Conservation (phyloP, 2,113 vertebrate species). For the Bostrychus sinensis region DNA sequence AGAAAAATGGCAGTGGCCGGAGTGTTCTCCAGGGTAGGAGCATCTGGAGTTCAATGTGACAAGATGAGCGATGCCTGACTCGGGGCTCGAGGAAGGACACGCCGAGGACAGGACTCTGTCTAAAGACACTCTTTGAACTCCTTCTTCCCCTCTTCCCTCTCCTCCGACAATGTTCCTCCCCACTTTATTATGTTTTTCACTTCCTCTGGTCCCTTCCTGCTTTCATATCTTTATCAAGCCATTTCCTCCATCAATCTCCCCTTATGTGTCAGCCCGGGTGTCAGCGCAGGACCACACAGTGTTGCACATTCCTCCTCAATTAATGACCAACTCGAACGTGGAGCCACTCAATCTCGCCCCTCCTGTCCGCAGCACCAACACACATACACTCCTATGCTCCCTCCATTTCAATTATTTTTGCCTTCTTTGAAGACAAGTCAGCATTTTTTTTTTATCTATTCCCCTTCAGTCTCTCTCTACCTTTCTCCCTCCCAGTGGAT, state of each 20-base stretch:
- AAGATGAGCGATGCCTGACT: slow-evolving; percentile 98
- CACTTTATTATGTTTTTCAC: slow-evolving; percentile 74
- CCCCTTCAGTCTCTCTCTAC: slow-evolving; percentile 67
- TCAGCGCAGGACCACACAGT: slow-evolving; percentile 73
- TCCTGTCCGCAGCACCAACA: slow-evolving; percentile 25
- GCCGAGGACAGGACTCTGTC: slow-evolving; percentile 92
- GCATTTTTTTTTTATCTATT: slow-evolving; percentile 76
- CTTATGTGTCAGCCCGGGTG: slow-evolving; percentile 69
- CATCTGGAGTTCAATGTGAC: slow-evolving; percentile 99
- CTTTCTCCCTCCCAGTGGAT: slow-evolving; percentile 76
- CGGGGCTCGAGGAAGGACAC: slow-evolving; percentile 94
- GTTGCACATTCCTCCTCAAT: slow-evolving; percentile 77
- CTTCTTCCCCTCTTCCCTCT: slow-evolving; percentile 47
- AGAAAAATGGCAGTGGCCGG: slow-evolving; percentile 95
- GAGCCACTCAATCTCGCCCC: slow-evolving; percentile 69
- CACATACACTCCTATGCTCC: slow-evolving; percentile 23
- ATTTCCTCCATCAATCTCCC: slow-evolving; percentile 77
- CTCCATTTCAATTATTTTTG: slow-evolving; percentile 76
- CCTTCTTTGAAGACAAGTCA: slow-evolving; percentile 80
- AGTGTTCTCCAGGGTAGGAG: slow-evolving; percentile 96
- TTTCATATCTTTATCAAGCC: slow-evolving; percentile 75
- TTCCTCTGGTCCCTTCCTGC: slow-evolving; percentile 52
- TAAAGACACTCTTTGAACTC: slow-evolving; percentile 80
- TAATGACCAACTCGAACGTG: slow-evolving; percentile 77
- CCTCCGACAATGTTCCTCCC: slow-evolving; percentile 56